Evolutionary conservation across 2,888 invertebrate genomes (phyloP), one percentile per base, ranked within the genome.

Genomic region (Synergus itoensis): DNA sequence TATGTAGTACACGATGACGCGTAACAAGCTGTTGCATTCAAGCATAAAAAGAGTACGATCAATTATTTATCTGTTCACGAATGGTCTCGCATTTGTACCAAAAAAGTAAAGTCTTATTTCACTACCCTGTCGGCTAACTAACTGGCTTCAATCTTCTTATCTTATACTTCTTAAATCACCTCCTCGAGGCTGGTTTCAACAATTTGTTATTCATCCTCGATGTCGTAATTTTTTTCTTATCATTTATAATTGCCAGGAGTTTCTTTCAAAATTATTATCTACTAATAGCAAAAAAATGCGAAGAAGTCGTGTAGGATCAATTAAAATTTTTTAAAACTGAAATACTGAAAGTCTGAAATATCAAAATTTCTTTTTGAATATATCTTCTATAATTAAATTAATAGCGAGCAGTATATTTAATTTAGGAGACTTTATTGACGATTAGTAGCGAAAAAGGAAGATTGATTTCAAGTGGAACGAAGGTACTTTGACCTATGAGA

Each of bases 401-500:
- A 21, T 12, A 60, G 18, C 4, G 21, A 21, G 4, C 4, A 12
- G 1, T 21, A 21, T 60, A 21, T 4, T 12, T 21, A 0, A 21
- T 18, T 60, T 4, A 4, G 1, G 12, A 12, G 21, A 21, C 12
- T 60, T 21, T 60, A 60, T 21, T 28, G 4, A 11, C 14, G 45
- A 21, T 21, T 12, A 60, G 12, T 60, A 60, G 12, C 11, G 4
- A 4, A 21, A 60, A 60, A 21, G 12, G 12, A 48, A 48, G 16
- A 60, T 60, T 60, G 11, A 21, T 12, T 21, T 21, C 11, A 60
- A 60, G 60, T 60, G 21, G 60, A 21, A 60, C 60, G 4, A 60
- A 60, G 21, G 60, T 60, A 83, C 79, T 83, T 83, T 84, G 84
- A 86, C 83, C 86, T 82, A 73, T 80, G 73, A 82, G 86, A 85